phyloP scores from a whole-genome alignment of 1,140 invertebrate genomes.

The Drosophila bocki region DNA sequence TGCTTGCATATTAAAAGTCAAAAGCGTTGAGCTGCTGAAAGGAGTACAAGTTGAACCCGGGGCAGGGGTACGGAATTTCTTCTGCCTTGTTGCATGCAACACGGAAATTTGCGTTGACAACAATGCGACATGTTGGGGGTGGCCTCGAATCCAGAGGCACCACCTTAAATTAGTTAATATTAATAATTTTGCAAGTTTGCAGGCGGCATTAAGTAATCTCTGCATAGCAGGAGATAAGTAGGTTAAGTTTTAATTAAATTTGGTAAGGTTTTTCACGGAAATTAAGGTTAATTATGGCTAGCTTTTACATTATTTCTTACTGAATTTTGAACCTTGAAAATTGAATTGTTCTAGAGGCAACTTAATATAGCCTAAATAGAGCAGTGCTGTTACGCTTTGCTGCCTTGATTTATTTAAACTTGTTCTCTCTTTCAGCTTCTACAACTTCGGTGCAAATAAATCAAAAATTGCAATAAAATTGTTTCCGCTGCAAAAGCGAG shows the following conservation, averaged over 20 bases:
- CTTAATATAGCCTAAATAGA: constrained; percentile 1
- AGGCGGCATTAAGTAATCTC: constrained; percentile 40
- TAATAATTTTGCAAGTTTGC: constrained; percentile 58
- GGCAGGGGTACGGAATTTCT: constrained; percentile 12
- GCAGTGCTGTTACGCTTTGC: constrained; percentile 6
- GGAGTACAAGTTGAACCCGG: neutral
- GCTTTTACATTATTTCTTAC: neutral
- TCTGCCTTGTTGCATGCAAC: constrained; percentile 70
- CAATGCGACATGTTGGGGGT: constrained; percentile 51
- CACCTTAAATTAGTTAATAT: constrained; percentile 70
- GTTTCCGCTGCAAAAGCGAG: constrained; percentile 47
- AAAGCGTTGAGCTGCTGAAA: constrained; percentile 68
- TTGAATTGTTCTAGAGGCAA: neutral
- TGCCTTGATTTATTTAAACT: constrained; percentile 32
- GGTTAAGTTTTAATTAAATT: constrained; percentile 31
- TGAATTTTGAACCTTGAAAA: neutral
- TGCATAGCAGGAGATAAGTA: constrained; percentile 16
- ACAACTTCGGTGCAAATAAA: constrained; percentile 51
- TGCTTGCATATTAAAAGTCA: constrained; percentile 81
- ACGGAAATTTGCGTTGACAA: constrained; percentile 73
- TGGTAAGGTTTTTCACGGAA: neutral
- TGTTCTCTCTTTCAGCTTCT: constrained; percentile 8
- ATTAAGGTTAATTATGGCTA: neutral
- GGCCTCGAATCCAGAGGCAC: constrained; percentile 17
- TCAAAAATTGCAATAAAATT: constrained; percentile 70